phyloP scores from a whole-genome alignment of 2,888 invertebrate species.

The Myopa tessellatipennis region DNA sequence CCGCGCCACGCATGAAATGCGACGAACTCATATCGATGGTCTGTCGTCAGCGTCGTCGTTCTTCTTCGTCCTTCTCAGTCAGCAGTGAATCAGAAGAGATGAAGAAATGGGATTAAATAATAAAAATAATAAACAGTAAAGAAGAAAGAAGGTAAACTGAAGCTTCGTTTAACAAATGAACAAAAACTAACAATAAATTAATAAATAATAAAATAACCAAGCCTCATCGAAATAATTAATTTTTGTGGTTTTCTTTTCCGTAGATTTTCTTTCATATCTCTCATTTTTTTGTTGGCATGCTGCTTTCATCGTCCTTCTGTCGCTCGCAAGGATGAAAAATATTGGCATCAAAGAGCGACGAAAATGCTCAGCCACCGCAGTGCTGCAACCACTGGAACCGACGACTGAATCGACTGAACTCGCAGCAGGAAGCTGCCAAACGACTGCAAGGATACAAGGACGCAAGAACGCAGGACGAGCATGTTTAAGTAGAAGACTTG shows the following conservation, averaged over 20 bases:
- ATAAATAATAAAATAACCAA: not conserved
- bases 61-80: too few species aligned
- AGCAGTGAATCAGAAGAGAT: too few species aligned
- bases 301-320: not conserved
- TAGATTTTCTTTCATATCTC: not conserved
- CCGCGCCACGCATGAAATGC: too few species aligned
- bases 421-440: not conserved
- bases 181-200: not conserved
- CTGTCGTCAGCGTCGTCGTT: too few species aligned
- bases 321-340: not conserved
- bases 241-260: not conserved
- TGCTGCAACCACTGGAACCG: constrained; percentile 20
- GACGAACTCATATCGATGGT: too few species aligned
- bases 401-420: constrained; percentile 1
- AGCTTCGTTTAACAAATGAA: not conserved
- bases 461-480: not conserved
- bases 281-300: too few species aligned
- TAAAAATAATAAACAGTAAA: too few species aligned
- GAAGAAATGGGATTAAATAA: too few species aligned
- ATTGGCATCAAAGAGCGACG: not conserved
- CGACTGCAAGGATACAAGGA: not conserved
- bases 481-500: not conserved
- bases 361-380: not conserved
- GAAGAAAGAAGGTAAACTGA: too few species aligned
- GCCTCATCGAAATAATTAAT: not conserved